A percentile compares a stretch with the other conserved stretches of the same genome.
Conservation (phyloP, 2,888 invertebrate genomes). For the Acrocyrtus sp. region DNA sequence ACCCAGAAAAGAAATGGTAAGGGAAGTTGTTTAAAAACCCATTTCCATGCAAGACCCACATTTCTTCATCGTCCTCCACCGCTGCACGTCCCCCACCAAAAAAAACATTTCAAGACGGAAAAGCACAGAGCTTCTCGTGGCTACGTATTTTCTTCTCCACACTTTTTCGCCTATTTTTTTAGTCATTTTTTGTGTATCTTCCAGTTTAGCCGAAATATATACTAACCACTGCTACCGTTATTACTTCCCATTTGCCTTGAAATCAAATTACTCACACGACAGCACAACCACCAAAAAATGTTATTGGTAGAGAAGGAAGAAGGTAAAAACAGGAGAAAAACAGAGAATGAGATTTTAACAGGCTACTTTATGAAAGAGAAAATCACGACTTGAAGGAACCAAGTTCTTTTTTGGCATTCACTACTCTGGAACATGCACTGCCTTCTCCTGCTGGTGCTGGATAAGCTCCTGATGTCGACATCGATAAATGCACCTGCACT, state of each 20-base stretch:
- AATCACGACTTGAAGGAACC: too few relatives aligned
- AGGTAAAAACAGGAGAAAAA: constrained; percentile 25
- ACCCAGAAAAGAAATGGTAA: constrained; percentile 26
- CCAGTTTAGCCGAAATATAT: too few relatives aligned
- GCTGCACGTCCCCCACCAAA: background rate
- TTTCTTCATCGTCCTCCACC: constrained; percentile 17
- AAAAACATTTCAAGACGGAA: background rate
- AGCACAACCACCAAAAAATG: too few relatives aligned
- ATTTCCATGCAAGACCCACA: constrained; percentile 41
- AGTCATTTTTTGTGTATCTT: constrained; percentile 13
- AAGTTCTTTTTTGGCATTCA: too few relatives aligned
- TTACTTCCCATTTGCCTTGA: constrained; percentile 36
- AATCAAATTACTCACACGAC: constrained; percentile 12
- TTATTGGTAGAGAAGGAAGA: background rate
- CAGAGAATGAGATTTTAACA: constrained; percentile 11
- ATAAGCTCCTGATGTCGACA: too few relatives aligned
- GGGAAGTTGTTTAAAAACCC: constrained; percentile 45
- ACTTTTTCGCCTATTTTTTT: constrained; percentile 9
- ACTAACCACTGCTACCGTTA: constrained; percentile 1
- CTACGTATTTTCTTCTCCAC: background rate
- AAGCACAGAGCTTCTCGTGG: background rate
- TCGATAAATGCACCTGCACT: too few relatives aligned
- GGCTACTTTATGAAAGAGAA: too few relatives aligned
- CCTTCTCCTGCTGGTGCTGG: too few relatives aligned
- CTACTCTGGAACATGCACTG: too few relatives aligned